Evolutionary conservation across 2,797 vertebrate species (phyloP).

Genomic region (Gymnothorax reevesii): DNA sequence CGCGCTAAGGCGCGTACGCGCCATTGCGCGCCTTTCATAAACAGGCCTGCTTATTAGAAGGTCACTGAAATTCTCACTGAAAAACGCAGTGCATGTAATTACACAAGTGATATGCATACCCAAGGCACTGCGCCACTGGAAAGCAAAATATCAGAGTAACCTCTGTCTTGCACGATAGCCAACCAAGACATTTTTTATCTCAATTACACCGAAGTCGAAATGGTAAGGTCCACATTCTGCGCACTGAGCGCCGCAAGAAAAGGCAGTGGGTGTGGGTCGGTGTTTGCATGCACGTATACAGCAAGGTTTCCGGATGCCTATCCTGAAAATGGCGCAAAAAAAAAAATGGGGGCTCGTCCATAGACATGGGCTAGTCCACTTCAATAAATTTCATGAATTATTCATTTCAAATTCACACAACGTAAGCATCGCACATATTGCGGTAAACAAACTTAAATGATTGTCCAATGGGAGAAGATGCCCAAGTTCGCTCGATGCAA

Average conservation of each 20-base stretch:
- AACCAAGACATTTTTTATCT: not conserved
- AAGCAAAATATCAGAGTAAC: not conserved
- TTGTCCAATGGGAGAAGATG: too few relatives aligned
- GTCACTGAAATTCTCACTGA: not conserved
- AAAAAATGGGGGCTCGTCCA: not conserved
- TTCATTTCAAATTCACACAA: not conserved
- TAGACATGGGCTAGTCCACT: not conserved
- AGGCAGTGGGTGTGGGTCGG: not conserved
- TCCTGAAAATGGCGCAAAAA: not conserved
- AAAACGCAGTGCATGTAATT: not conserved
- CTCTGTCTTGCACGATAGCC: not conserved
- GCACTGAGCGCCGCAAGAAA: not conserved
- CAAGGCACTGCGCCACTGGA: not conserved
- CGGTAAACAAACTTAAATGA: not conserved
- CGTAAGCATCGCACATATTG: not conserved
- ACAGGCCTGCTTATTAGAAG: too few relatives aligned
- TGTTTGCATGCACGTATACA: not conserved
- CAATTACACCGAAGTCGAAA: not conserved
- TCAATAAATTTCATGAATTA: not conserved
- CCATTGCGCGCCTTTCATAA: too few relatives aligned
- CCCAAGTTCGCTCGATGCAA: too few relatives aligned
- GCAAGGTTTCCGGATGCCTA: not conserved
- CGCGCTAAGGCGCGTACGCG: too few relatives aligned
- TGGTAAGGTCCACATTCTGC: not conserved
- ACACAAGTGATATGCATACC: not conserved